These are phyloP conservation scores for Dolichotis patagonum DNA, from an alignment of 2,113 vertebrate genomes.

Conservation along the genomic window DNA sequence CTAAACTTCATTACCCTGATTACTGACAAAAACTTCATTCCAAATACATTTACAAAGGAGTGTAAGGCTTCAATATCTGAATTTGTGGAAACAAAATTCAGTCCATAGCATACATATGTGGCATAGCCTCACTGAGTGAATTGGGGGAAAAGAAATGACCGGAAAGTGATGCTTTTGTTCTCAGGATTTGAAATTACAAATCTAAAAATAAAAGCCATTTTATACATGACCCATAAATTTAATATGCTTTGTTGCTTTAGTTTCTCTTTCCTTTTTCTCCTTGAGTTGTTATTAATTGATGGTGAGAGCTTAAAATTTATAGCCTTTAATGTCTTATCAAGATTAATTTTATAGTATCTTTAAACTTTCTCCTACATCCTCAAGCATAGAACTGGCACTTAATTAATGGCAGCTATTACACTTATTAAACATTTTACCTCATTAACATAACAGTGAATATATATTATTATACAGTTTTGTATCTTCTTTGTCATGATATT, in stretches of 20 bases:
- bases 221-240: background rate
- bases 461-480: background rate
- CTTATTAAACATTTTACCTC: background rate
- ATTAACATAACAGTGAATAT: background rate
- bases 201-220: background rate
- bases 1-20: background rate
- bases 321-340: background rate
- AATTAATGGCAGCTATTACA: background rate
- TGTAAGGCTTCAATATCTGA: background rate
- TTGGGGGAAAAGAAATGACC: background rate
- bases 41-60: background rate
- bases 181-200: background rate
- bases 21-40: background rate
- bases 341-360: constrained; percentile 28
- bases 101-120: background rate
- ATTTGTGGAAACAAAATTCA: background rate
- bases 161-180: background rate
- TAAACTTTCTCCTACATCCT: background rate
- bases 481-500: background rate
- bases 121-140: background rate
- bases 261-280: background rate
- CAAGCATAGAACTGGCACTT: background rate
- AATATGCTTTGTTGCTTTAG: background rate
- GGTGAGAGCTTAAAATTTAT: background rate
- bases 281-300: constrained; percentile 26